A percentile compares a stretch with the other conserved stretches of the same genome.
Conservation (phyloP, 2,113 vertebrate species). For the Ptychochromis oligacanthus region DNA sequence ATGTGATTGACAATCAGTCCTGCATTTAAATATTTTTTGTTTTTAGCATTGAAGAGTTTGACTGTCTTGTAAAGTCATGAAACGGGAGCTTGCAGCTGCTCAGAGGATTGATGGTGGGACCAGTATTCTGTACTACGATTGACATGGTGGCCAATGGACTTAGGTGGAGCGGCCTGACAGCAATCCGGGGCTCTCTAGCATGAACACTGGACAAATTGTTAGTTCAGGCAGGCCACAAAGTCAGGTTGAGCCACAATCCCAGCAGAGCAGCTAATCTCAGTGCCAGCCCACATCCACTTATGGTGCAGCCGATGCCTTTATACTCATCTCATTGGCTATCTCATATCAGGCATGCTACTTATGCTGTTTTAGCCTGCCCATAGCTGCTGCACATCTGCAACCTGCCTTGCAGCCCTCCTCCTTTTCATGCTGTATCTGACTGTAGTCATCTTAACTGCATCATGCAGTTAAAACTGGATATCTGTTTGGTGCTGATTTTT, state of each 20-base stretch:
- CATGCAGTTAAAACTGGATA: background rate
- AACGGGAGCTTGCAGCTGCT: background rate
- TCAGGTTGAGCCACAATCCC: background rate
- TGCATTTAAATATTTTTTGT: background rate
- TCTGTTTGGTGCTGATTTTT: background rate
- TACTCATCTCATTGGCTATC: background rate
- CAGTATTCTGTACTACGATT: background rate
- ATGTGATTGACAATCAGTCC: background rate
- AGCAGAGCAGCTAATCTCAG: background rate
- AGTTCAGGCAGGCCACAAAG: background rate
- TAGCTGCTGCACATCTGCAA: background rate
- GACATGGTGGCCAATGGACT: background rate
- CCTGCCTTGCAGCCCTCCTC: background rate
- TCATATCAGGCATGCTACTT: background rate
- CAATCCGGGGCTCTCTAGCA: background rate
- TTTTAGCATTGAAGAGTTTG: background rate
- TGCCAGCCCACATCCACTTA: rapidly evolving
- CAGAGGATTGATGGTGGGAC: background rate
- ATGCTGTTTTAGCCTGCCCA: no score
- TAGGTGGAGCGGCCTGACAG: background rate
- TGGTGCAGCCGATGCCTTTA: background rate
- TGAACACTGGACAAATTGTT: background rate
- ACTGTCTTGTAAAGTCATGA: background rate
- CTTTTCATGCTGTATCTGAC: background rate
- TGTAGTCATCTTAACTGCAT: no score